Percentiles rank a stretch among this genome's conserved stretches.
Conservation (phyloP, 2,888 invertebrate species). For the Latrodectus elegans region DNA sequence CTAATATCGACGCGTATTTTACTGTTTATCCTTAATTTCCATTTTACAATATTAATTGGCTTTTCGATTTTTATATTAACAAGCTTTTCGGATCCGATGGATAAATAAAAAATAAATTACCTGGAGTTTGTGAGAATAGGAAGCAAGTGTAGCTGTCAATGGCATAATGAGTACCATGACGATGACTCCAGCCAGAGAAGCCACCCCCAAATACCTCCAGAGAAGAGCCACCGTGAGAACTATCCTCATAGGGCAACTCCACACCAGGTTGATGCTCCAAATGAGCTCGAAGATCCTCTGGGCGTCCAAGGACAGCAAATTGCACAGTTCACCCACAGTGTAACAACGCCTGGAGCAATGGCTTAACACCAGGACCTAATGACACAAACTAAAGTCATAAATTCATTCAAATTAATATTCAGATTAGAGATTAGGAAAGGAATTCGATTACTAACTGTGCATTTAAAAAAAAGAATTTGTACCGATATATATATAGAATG, state of each 20-base stretch:
- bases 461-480: too few relatives aligned
- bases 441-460: not conserved
- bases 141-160: slow-evolving; percentile 67
- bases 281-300: slow-evolving; percentile 68
- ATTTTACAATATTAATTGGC: too few relatives aligned
- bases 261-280: slow-evolving; percentile 59
- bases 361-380: slow-evolving; percentile 56
- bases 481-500: too few relatives aligned
- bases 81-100: too few relatives aligned
- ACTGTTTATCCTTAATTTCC: too few relatives aligned
- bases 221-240: slow-evolving; percentile 66
- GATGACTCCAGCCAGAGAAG: slow-evolving; percentile 70
- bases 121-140: slow-evolving; percentile 44
- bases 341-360: slow-evolving; percentile 56
- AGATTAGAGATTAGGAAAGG: too few relatives aligned
- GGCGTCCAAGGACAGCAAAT: slow-evolving; percentile 71
- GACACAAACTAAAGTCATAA: too few relatives aligned
- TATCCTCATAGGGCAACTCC: slow-evolving; percentile 70
- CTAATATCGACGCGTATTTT: too few relatives aligned
- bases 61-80: too few relatives aligned
- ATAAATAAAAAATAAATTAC: not conserved
- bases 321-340: slow-evolving; percentile 71
- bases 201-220: slow-evolving; percentile 70
- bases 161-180: slow-evolving; percentile 69
- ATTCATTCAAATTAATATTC: not conserved